A percentile compares a stretch with the other conserved stretches of the same genome.
These are phyloP conservation scores for Notolabrus celidotus DNA, from an alignment of 2,797 vertebrate species.

Conservation along the genomic window DNA sequence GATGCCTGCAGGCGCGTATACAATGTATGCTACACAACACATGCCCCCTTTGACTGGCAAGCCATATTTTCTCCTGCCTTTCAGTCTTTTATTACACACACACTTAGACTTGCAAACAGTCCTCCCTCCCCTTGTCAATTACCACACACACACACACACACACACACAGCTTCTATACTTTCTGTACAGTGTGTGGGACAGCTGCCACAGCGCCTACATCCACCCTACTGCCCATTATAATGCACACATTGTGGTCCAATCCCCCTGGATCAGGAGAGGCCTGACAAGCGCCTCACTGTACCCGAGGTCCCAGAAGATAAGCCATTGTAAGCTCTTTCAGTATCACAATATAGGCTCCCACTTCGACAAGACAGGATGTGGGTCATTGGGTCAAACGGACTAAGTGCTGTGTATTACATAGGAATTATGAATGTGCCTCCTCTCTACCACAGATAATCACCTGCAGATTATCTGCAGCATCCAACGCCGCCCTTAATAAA, in stretches of 20 bases:
- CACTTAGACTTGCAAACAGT: slow-evolving; percentile 58
- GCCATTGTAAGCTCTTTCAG: slow-evolving; percentile 80
- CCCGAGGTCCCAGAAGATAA: slow-evolving; percentile 76
- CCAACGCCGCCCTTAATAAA: slow-evolving; percentile 71
- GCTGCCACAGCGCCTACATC: slow-evolving; percentile 70
- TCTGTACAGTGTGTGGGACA: slow-evolving; percentile 69
- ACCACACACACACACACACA: slow-evolving; percentile 11
- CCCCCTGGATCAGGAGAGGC: slow-evolving; percentile 70
- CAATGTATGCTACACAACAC: slow-evolving; percentile 20
- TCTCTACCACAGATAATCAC: slow-evolving; percentile 71
- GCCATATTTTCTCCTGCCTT: slow-evolving; percentile 38
- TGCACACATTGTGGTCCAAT: slow-evolving; percentile 76
- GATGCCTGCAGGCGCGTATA: slow-evolving; percentile 28
- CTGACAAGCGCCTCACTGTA: slow-evolving; percentile 79
- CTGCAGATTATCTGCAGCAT: slow-evolving; percentile 71
- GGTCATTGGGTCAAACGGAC: slow-evolving; percentile 81
- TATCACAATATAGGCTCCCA: slow-evolving; percentile 74
- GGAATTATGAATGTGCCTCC: slow-evolving; percentile 75
- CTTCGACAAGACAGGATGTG: slow-evolving; percentile 77
- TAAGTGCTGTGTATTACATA: slow-evolving; percentile 74
- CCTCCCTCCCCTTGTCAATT: slow-evolving; percentile 19
- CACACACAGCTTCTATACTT: slow-evolving; percentile 44
- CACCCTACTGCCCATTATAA: slow-evolving; percentile 71
- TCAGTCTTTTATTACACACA: slow-evolving; percentile 46
- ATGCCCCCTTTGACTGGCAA: slow-evolving; percentile 35